Conservation (phyloP, 1,140 invertebrate genomes). For the Galleria mellonella region DNA sequence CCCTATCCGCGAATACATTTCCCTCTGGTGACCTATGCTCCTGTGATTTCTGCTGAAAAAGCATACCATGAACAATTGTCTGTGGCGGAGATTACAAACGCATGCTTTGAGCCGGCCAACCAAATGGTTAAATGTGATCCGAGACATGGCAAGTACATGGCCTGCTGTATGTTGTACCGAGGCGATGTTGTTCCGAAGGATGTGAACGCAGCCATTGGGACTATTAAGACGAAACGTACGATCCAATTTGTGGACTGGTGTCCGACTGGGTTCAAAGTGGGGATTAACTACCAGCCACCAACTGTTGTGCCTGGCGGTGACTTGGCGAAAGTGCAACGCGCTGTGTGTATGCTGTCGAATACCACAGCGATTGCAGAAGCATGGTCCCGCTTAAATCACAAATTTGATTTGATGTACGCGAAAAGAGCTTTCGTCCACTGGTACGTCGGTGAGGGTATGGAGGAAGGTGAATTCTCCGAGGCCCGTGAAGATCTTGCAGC, state of each 20-base stretch:
- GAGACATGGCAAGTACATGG: slow-evolving; percentile 92
- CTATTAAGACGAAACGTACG: slow-evolving; percentile 87
- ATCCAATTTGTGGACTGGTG: slow-evolving; percentile 95
- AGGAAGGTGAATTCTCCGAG: slow-evolving; percentile 90
- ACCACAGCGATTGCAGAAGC: slow-evolving; percentile 89
- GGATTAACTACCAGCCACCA: slow-evolving; percentile 86
- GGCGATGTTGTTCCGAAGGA: slow-evolving; percentile 86
- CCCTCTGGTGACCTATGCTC: slow-evolving; percentile 90
- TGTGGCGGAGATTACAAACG: slow-evolving; percentile 90
- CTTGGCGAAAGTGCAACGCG: slow-evolving; percentile 84
- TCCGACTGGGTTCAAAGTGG: slow-evolving; percentile 88
- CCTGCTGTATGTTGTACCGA: slow-evolving; percentile 87
- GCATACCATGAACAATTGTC: slow-evolving; percentile 88
- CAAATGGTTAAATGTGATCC: slow-evolving; percentile 95
- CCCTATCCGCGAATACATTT: slow-evolving; percentile 90
- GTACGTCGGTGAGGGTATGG: slow-evolving; percentile 91
- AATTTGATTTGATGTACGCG: slow-evolving; percentile 83
- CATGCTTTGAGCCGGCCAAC: slow-evolving; percentile 92
- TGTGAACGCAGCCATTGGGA: slow-evolving; percentile 89
- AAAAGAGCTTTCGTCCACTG: slow-evolving; percentile 85
- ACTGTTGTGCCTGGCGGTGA: slow-evolving; percentile 90
- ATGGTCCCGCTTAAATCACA: slow-evolving; percentile 86
- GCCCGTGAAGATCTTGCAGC: slow-evolving; percentile 90
- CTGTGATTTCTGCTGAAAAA: slow-evolving; percentile 89
- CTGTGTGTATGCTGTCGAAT: slow-evolving; percentile 91